These are phyloP conservation scores for Orgyia antiqua DNA, from an alignment of 2,888 invertebrate species.

Conservation along the genomic window DNA sequence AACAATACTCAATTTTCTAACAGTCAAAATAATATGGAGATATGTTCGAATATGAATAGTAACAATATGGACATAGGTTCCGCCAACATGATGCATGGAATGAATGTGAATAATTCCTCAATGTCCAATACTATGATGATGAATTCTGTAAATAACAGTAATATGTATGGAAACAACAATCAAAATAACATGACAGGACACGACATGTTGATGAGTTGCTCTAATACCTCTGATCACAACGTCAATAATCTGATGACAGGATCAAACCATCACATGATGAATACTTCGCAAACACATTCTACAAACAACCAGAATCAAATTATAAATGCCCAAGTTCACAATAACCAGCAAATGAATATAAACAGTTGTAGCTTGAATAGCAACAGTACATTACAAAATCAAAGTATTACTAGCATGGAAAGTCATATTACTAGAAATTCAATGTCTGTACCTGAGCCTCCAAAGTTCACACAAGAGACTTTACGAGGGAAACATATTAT, in stretches of 20 bases:
- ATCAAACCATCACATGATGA: slow-evolving; percentile 60
- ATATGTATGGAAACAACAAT: slow-evolving; percentile 48
- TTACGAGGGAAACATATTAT: slow-evolving; percentile 65
- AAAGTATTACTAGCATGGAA: slow-evolving; percentile 50
- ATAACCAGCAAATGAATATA: slow-evolving; percentile 59
- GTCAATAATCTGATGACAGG: slow-evolving; percentile 55
- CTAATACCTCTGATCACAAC: slow-evolving; percentile 55
- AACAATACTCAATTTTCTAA: slow-evolving; percentile 54
- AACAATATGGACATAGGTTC: slow-evolving; percentile 54
- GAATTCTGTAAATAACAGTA: slow-evolving; percentile 50
- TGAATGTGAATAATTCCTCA: slow-evolving; percentile 56
- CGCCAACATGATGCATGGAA: slow-evolving; percentile 62
- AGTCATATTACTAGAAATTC: slow-evolving; percentile 52
- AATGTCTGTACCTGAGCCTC: slow-evolving; percentile 51
- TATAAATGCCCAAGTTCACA: slow-evolving; percentile 44
- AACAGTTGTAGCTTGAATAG: slow-evolving; percentile 61
- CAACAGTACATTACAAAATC: slow-evolving; percentile 50
- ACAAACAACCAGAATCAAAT: slow-evolving; percentile 57
- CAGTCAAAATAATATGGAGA: slow-evolving; percentile 59
- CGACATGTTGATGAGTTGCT: slow-evolving; percentile 67
- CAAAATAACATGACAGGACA: slow-evolving; percentile 57
- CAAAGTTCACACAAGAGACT: slow-evolving; percentile 59
- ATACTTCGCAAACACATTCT: slow-evolving; percentile 51
- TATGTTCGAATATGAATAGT: slow-evolving; percentile 57
- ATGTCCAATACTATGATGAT: slow-evolving; percentile 64